Evolutionary conservation across 1,140 invertebrate species (phyloP).

Genomic region (Temnothorax longispinosus): DNA sequence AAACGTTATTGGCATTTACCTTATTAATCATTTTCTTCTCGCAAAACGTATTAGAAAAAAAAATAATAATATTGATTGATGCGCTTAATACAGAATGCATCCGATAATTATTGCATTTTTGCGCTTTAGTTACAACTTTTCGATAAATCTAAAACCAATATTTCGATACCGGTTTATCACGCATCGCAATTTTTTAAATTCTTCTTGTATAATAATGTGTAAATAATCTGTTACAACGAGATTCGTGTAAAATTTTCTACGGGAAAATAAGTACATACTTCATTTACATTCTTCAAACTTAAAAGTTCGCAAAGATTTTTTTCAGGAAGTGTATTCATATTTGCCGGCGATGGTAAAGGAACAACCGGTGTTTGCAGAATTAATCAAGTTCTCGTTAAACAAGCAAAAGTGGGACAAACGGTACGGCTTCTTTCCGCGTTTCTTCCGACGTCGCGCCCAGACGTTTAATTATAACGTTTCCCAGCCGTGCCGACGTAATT

Average conservation of each 20-base stretch:
- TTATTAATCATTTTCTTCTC: slow-evolving; percentile 2
- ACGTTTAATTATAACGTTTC: slow-evolving; percentile 52
- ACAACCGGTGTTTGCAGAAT: slow-evolving; percentile 20
- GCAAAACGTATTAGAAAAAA: neutral
- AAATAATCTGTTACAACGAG: neutral
- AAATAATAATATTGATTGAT: slow-evolving; percentile 15
- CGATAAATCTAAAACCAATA: slow-evolving; percentile 31
- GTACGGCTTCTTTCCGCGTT: slow-evolving; percentile 16
- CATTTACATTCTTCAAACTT: neutral
- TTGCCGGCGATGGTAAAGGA: neutral
- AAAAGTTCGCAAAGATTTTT: neutral
- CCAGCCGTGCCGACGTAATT: neutral
- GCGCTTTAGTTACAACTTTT: neutral
- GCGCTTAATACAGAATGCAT: neutral
- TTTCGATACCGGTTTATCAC: neutral
- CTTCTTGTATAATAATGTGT: neutral
- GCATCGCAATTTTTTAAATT: neutral
- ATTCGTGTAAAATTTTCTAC: neutral
- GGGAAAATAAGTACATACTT: neutral
- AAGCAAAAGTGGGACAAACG: slow-evolving; percentile 33
- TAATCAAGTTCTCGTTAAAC: slow-evolving; percentile 41
- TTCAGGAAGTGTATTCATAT: neutral
- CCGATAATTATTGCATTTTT: slow-evolving; percentile 8
- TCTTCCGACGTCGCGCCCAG: slow-evolving; percentile 31
- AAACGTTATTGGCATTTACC: neutral